Conservation (phyloP, 2,797 vertebrate species). For the Galago senegalensis region DNA sequence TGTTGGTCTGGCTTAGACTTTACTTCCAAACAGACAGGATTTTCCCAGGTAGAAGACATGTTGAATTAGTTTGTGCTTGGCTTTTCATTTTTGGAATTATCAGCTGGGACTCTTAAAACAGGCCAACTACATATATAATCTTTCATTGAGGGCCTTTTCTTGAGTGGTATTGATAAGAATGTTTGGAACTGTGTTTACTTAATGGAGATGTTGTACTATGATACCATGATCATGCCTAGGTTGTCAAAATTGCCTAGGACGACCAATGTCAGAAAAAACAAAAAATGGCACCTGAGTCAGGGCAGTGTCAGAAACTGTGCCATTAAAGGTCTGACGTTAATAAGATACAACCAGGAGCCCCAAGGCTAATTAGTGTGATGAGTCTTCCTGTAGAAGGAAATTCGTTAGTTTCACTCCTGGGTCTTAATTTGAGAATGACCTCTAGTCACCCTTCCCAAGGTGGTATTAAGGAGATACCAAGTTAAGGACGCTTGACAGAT, state of each 20-base stretch:
- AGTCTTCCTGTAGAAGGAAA: background rate
- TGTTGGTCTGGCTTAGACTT: background rate
- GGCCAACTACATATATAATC: background rate
- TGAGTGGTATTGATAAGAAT: background rate
- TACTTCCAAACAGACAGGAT: background rate
- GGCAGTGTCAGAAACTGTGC: background rate
- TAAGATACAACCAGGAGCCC: background rate
- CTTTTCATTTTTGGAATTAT: background rate
- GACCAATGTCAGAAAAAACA: background rate
- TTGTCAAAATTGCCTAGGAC: background rate
- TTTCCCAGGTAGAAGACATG: background rate
- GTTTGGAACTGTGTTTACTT: background rate
- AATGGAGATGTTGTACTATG: background rate
- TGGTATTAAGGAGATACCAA: background rate
- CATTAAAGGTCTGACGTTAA: constrained; percentile 18
- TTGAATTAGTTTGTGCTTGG: background rate
- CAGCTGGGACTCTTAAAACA: background rate
- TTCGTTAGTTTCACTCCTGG: background rate
- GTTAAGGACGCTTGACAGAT: background rate
- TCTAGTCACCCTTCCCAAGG: constrained; percentile 1
- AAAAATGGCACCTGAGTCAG: background rate
- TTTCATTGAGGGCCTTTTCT: background rate
- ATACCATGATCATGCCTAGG: background rate
- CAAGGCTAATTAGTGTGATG: constrained; percentile 20
- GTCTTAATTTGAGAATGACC: constrained; percentile 57